These are phyloP conservation scores for Muscicapa comitata DNA, from an alignment of 2,797 vertebrate species.

Conservation along the genomic window DNA sequence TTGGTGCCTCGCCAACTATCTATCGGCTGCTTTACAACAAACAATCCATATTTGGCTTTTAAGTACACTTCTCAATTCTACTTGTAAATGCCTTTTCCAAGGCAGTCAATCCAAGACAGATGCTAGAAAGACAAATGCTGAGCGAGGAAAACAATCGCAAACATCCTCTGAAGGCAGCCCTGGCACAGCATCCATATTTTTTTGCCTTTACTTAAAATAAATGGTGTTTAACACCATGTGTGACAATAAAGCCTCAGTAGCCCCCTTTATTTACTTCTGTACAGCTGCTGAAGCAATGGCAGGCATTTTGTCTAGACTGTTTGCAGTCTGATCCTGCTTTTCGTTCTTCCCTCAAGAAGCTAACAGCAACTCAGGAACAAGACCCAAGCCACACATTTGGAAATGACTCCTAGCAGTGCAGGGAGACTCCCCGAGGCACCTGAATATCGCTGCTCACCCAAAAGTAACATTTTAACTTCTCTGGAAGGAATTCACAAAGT, in stretches of 20 bases:
- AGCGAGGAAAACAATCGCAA: not conserved
- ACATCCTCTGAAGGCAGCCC: constrained; percentile 13
- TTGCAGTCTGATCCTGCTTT: not conserved
- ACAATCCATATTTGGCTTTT: constrained; percentile 6
- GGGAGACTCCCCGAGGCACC: accelerated
- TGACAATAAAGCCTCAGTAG: not conserved
- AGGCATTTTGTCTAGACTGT: not conserved
- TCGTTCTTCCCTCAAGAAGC: not conserved
- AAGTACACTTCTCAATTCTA: constrained; percentile 4
- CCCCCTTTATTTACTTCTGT: not conserved
- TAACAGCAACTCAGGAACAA: not conserved
- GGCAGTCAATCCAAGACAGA: constrained; percentile 47
- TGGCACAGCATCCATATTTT: not conserved
- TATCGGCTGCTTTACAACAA: constrained; percentile 41
- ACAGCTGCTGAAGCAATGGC: not conserved
- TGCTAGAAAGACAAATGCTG: not conserved
- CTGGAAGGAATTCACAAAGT: not conserved
- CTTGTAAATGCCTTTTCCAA: constrained; percentile 11
- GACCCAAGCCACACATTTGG: not conserved
- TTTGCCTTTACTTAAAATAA: not conserved
- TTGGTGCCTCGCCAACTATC: constrained; percentile 41
- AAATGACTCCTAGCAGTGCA: not conserved
- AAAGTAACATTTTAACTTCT: not conserved
- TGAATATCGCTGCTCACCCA: not conserved
- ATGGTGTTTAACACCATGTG: not conserved